Conservation (phyloP, 64 coral and sea anemone species). For the Exaiptasia diaphana region DNA sequence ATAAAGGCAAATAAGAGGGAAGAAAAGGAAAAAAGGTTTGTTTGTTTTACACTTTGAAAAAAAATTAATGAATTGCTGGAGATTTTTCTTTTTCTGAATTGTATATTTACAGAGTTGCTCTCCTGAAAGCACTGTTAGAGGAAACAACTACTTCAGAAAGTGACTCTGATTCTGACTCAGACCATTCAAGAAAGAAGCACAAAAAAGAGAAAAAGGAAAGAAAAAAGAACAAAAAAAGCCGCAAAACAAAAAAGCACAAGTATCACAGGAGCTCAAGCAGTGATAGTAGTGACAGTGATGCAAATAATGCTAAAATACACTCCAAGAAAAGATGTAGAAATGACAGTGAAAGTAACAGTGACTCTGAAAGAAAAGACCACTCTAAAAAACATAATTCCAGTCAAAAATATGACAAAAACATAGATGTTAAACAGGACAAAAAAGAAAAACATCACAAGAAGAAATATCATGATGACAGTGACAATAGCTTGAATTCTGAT, state of each 20-base stretch:
- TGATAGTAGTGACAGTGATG: background rate
- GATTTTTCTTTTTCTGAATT: background rate
- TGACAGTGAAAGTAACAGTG: no score
- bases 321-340: no score
- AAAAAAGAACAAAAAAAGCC: slow-evolving; percentile 24
- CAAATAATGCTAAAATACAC: no score
- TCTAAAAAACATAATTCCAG: no score
- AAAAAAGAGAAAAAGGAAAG: slow-evolving; percentile 20
- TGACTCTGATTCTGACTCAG: slow-evolving; percentile 15
- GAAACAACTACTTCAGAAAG: slow-evolving; percentile 76
- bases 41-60: background rate
- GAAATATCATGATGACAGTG: no score
- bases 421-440: no score
- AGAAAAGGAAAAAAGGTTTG: slow-evolving; percentile 66
- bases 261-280: background rate
- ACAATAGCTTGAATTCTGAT: no score
- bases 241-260: slow-evolving; percentile 33
- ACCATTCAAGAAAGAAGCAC: background rate
- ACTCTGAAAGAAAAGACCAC: no score
- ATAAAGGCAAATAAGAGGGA: slow-evolving; percentile 69
- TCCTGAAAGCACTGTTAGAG: slow-evolving; percentile 62
- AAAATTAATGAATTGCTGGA: background rate
- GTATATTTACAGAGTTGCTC: slow-evolving; percentile 57
- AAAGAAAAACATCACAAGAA: no score
- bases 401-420: no score